A percentile compares a stretch with the other conserved stretches of the same genome.
phyloP scores from a whole-genome alignment of 2,888 invertebrate genomes.

The Cephus spinipes region DNA sequence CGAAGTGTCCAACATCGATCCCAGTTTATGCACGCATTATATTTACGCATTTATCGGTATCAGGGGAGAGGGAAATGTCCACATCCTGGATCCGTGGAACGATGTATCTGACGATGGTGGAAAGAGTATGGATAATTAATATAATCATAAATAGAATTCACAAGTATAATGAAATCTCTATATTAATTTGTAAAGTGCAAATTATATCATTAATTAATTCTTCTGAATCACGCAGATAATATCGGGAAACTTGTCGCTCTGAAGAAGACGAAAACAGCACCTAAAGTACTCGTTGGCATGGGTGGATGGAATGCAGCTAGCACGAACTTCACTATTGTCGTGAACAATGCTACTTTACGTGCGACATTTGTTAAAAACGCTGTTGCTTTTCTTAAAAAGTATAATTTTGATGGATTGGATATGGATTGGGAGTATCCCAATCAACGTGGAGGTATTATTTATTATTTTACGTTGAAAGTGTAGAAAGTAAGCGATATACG shows the following conservation, averaged over 20 bases:
- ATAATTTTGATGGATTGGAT: constrained; percentile 79
- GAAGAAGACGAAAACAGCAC: constrained; percentile 68
- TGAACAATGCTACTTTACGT: constrained; percentile 64
- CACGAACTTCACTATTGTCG: constrained; percentile 70
- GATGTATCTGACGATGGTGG: no score
- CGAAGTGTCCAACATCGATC: constrained; percentile 75
- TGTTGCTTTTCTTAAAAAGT: constrained; percentile 68
- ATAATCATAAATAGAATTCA: no score
- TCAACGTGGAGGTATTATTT: constrained; percentile 67
- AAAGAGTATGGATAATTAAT: no score
- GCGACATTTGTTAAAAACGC: constrained; percentile 71
- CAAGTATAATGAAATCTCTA: no score
- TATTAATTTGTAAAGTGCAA: no score
- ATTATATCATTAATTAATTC: no score
- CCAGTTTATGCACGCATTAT: constrained; percentile 79
- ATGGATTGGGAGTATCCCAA: constrained; percentile 81
- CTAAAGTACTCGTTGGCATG: constrained; percentile 72
- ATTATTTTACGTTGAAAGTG: no score
- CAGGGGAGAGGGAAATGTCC: constrained; percentile 67
- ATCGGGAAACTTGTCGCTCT: constrained; percentile 69
- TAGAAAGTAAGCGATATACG: no score
- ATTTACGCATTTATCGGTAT: constrained; percentile 82
- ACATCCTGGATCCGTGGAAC: constrained; percentile 72
- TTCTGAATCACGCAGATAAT: constrained; percentile 56
- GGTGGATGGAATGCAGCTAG: constrained; percentile 77